Percentiles rank a stretch among this genome's conserved stretches.
phyloP scores from a whole-genome alignment of 64 coral and sea anemone species.

The Platygyra sinensis region DNA sequence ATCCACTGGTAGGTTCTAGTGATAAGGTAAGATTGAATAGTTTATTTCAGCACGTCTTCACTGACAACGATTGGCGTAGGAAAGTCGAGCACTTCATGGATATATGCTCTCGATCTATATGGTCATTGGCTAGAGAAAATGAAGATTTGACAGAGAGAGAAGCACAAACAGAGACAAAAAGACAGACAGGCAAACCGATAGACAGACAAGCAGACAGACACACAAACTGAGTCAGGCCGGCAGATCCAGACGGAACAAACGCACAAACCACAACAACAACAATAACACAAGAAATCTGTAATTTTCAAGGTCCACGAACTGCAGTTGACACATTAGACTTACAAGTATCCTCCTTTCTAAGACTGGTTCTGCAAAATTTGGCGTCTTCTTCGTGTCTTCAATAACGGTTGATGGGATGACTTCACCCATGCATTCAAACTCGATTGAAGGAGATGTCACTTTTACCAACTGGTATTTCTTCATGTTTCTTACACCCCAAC shows the following conservation, averaged over 20 bases:
- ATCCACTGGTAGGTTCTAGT: constrained; percentile 74
- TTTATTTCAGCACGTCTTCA: not conserved
- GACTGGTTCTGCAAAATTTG: constrained; percentile 74
- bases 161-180: not conserved
- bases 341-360: constrained; percentile 77
- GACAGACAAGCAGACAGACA: not conserved
- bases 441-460: constrained; percentile 81
- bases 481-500: constrained; percentile 95
- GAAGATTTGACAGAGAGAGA: not conserved
- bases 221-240: too few species aligned
- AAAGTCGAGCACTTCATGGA: too few species aligned
- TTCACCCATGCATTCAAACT: constrained; percentile 83
- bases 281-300: too few species aligned
- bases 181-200: not conserved
- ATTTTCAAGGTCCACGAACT: not conserved
- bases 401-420: constrained; percentile 57
- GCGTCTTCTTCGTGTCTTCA: constrained; percentile 77
- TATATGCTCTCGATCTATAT: not conserved
- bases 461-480: constrained; percentile 80
- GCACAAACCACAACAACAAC: too few species aligned
- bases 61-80: too few species aligned
- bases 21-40: not conserved
- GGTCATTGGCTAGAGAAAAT: not conserved
- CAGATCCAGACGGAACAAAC: too few species aligned
- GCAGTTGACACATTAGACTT: not conserved